These are phyloP conservation scores for Mareca strepera DNA, from an alignment of 2,797 vertebrate species.

Conservation along the genomic window DNA sequence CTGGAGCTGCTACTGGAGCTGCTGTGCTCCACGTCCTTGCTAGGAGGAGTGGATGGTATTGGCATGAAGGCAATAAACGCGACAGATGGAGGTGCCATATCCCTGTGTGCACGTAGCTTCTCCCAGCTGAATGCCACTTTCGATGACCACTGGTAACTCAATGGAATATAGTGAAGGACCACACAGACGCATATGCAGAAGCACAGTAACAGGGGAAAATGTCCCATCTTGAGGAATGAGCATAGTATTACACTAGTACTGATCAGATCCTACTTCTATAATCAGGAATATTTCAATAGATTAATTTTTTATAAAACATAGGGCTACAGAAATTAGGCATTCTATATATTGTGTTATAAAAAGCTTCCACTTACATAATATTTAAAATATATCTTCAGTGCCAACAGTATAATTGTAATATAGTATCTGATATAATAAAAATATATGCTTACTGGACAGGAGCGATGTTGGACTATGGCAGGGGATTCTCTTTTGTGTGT, in stretches of 20 bases:
- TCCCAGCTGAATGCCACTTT: not conserved
- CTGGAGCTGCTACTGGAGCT: not conserved
- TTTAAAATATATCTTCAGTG: conserved; percentile 62
- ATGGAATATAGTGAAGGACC: not conserved
- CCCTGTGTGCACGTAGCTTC: not conserved
- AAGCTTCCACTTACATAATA: not conserved
- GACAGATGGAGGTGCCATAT: not conserved
- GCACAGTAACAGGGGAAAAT: not conserved
- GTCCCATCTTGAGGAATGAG: not conserved
- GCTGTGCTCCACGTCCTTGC: not conserved
- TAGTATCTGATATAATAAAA: conserved; percentile 52
- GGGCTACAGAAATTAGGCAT: conserved; percentile 50
- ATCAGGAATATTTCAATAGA: conserved; percentile 2
- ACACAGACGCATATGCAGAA: not conserved
- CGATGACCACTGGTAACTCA: not conserved
- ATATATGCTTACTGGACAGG: conserved; percentile 30
- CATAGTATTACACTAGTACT: not conserved
- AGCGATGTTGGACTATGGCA: not conserved
- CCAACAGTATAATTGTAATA: conserved; percentile 28
- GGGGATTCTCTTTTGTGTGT: not conserved
- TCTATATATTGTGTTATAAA: conserved; percentile 35
- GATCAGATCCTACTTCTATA: not conserved
- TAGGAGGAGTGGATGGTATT: not conserved
- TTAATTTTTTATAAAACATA: conserved; percentile 56
- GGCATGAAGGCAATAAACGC: not conserved